Evolutionary conservation across 2,113 vertebrate genomes (phyloP).

Genomic region (Halichoeres trimaculatus): DNA sequence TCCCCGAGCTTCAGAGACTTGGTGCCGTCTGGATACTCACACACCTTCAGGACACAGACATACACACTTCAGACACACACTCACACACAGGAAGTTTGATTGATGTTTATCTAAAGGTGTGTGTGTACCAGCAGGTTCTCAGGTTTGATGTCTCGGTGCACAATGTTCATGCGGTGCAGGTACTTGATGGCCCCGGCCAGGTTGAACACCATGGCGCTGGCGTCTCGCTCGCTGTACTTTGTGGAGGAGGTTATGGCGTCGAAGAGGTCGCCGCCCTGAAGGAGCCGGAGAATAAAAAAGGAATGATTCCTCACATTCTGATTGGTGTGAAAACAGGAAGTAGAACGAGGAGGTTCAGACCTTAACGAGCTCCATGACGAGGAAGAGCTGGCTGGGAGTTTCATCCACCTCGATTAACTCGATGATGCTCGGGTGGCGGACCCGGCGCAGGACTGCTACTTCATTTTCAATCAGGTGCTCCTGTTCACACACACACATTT

Average conservation of each 20-base stretch:
- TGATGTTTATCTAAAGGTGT: too few species aligned
- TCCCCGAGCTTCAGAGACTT: slow-evolving; percentile 98
- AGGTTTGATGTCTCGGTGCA: slow-evolving; percentile 98
- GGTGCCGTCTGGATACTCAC: slow-evolving; percentile 95
- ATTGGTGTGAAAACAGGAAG: too few species aligned
- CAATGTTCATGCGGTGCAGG: slow-evolving; percentile 94
- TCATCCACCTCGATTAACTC: slow-evolving; percentile 97
- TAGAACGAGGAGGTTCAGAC: slow-evolving; percentile 65
- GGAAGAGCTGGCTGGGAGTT: slow-evolving; percentile 91
- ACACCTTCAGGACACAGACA: slow-evolving; percentile 84
- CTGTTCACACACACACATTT: slow-evolving; percentile 70
- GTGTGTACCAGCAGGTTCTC: slow-evolving; percentile 93
- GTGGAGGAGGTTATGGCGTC: slow-evolving; percentile 98
- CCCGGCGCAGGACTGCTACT: slow-evolving; percentile 91
- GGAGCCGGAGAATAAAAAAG: slow-evolving; percentile 1
- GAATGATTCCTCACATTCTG: not conserved
- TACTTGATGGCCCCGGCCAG: slow-evolving; percentile 93
- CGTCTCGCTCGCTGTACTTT: slow-evolving; percentile 95
- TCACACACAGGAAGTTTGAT: too few species aligned
- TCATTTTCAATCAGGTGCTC: slow-evolving; percentile 98
- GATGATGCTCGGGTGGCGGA: slow-evolving; percentile 98
- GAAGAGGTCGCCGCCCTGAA: slow-evolving; percentile 95
- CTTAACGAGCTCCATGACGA: slow-evolving; percentile 99
- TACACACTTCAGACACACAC: too few species aligned
- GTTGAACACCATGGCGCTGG: slow-evolving; percentile 98